phyloP scores from a whole-genome alignment of 1,140 invertebrate genomes.

The Phymastichus coffea region DNA sequence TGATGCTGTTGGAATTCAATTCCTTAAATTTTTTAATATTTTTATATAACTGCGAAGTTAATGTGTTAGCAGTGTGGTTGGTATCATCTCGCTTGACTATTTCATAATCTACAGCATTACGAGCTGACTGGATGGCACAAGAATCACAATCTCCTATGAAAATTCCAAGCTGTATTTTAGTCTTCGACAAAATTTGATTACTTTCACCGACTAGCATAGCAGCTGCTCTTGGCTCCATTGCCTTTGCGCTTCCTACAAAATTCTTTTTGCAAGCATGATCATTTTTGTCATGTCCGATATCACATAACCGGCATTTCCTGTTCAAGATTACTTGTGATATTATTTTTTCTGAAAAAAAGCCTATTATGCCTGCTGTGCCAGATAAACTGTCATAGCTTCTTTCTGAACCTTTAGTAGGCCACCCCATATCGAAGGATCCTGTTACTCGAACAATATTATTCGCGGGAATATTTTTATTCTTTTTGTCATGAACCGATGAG shows the following conservation, averaged over 20 bases:
- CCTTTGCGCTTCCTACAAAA: slow-evolving; percentile 15
- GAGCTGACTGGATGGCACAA: slow-evolving; percentile 17
- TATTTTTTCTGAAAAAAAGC: slow-evolving; percentile 1
- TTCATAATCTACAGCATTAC: slow-evolving; percentile 9
- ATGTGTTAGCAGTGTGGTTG: slow-evolving; percentile 9
- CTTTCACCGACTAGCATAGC: slow-evolving; percentile 13
- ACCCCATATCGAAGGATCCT: slow-evolving; percentile 1
- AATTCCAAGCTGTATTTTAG: slow-evolving; percentile 8
- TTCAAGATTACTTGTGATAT: background rate
- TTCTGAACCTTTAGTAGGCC: slow-evolving; percentile 1
- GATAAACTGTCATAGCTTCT: slow-evolving; percentile 14
- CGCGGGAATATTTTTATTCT: background rate
- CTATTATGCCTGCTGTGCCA: slow-evolving; percentile 2
- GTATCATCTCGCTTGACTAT: slow-evolving; percentile 9
- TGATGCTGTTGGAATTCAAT: background rate
- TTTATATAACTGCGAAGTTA: slow-evolving; percentile 10
- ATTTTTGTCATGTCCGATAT: background rate
- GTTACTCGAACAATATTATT: background rate
- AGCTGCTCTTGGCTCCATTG: slow-evolving; percentile 11
- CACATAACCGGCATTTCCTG: slow-evolving; percentile 13
- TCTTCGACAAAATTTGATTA: slow-evolving; percentile 19
- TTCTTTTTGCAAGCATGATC: slow-evolving; percentile 15
- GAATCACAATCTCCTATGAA: slow-evolving; percentile 31
- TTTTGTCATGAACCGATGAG: background rate
- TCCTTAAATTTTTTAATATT: slow-evolving; percentile 13